A percentile compares a stretch with the other conserved stretches of the same genome.
Evolutionary conservation across 2,888 invertebrate genomes (phyloP).

Genomic region (Abrostola triplasia): DNA sequence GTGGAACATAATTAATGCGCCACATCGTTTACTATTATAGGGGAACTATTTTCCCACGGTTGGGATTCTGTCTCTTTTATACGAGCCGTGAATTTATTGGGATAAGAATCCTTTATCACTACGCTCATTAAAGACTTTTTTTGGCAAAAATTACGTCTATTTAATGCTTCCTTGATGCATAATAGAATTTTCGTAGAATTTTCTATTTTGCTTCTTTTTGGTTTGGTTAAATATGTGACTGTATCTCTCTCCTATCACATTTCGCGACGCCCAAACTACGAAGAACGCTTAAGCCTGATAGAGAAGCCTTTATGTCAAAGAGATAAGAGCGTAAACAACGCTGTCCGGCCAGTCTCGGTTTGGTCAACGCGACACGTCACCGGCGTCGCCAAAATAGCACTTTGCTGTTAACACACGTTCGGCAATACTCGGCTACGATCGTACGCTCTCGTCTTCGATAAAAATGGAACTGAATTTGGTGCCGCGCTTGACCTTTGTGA

Average conservation of each 20-base stretch:
- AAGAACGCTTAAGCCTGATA: not conserved
- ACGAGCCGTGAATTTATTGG: too few species aligned
- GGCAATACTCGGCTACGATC: not conserved
- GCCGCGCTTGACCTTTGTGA: too few species aligned
- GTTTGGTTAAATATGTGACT: too few species aligned
- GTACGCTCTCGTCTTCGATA: not conserved
- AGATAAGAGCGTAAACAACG: not conserved
- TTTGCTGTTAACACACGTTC: not conserved
- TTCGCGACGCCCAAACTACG: not conserved
- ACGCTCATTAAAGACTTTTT: too few species aligned
- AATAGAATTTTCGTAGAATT: too few species aligned
- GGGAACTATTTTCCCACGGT: not conserved
- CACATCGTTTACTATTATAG: not conserved
- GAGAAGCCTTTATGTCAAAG: slow-evolving; percentile 3
- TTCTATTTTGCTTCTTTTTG: too few species aligned
- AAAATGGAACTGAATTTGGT: not conserved
- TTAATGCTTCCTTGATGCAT: too few species aligned
- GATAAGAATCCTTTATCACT: too few species aligned
- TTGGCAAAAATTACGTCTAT: too few species aligned
- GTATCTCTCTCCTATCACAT: not conserved
- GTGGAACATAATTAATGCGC: slow-evolving; percentile 22
- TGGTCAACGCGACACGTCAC: slow-evolving; percentile 3
- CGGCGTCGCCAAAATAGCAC: slow-evolving; percentile 1
- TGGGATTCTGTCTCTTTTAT: too few species aligned
- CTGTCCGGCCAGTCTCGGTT: not conserved